Percentiles rank a stretch among this genome's conserved stretches.
These are phyloP conservation scores for Falco peregrinus DNA, from an alignment of 2,797 vertebrate genomes.

Conservation along the genomic window DNA sequence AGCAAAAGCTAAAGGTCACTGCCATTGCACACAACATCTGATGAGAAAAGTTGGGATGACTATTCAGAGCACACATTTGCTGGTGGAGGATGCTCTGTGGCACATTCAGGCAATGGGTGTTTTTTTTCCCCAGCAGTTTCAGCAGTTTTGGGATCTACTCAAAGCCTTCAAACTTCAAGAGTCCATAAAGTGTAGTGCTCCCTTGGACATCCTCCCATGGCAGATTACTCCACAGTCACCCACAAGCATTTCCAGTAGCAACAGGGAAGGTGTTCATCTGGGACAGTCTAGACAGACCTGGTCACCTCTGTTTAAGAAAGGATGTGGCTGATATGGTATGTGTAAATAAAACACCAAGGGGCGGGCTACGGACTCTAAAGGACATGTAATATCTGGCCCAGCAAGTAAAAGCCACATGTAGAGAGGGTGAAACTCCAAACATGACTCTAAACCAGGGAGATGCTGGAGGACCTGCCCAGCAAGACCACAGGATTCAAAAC, in stretches of 20 bases:
- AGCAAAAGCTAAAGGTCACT: neutral
- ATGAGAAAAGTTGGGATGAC: neutral
- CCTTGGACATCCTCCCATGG: neutral
- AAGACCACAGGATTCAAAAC: neutral
- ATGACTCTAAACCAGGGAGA: neutral
- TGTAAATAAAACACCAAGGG: neutral
- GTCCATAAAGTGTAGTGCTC: neutral
- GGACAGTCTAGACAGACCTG: neutral
- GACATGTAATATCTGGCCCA: neutral
- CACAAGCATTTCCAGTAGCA: neutral
- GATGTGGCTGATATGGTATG: neutral
- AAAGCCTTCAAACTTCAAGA: neutral
- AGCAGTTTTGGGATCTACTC: neutral
- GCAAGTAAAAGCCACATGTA: neutral
- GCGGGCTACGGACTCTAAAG: neutral
- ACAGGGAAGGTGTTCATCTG: neutral
- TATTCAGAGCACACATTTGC: neutral
- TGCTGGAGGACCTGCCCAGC: neutral
- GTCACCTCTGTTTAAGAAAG: neutral
- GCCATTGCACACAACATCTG: neutral
- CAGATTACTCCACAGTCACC: neutral
- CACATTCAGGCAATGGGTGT: neutral
- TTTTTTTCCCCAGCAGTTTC: neutral
- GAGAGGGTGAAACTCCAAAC: neutral
- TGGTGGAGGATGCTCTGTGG: neutral